A percentile compares a stretch with the other conserved stretches of the same genome.
These are phyloP conservation scores for Trachelus tabidus DNA, from an alignment of 2,888 invertebrate species.

Conservation along the genomic window DNA sequence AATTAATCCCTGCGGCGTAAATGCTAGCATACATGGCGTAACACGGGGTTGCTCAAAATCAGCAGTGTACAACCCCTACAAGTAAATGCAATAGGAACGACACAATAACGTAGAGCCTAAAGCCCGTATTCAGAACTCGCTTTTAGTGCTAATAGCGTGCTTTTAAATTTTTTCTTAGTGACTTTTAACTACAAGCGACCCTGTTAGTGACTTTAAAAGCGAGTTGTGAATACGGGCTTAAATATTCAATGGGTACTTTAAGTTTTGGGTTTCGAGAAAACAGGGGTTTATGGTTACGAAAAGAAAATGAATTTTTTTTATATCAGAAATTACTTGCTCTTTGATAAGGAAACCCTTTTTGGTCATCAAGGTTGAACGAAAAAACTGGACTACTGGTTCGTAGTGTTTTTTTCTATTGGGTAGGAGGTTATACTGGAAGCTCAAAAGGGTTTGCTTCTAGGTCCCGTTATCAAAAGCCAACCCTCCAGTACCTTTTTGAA, in stretches of 20 bases:
- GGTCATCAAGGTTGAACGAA: not conserved
- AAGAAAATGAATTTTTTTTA: not conserved
- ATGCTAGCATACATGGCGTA: not conserved
- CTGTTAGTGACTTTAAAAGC: no score
- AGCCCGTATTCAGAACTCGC: no score
- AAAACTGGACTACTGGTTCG: not conserved
- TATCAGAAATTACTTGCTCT: not conserved
- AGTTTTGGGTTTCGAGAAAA: not conserved
- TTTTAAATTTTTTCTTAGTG: no score
- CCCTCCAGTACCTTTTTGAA: not conserved
- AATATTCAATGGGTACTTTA: not conserved
- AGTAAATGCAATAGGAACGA: not conserved
- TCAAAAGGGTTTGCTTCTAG: not conserved
- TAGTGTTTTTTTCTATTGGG: not conserved
- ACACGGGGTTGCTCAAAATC: not conserved
- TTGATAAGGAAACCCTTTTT: not conserved
- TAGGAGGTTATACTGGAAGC: not conserved
- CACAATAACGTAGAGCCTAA: not conserved
- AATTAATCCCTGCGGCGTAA: not conserved
- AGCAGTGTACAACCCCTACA: not conserved
- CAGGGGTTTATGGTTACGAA: not conserved
- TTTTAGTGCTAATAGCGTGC: no score
- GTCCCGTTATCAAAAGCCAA: not conserved
- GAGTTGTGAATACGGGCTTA: no score
- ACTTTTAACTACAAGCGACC: no score